Conservation (phyloP, 2,797 vertebrate species). For the Gadopsis bispinosus region DNA sequence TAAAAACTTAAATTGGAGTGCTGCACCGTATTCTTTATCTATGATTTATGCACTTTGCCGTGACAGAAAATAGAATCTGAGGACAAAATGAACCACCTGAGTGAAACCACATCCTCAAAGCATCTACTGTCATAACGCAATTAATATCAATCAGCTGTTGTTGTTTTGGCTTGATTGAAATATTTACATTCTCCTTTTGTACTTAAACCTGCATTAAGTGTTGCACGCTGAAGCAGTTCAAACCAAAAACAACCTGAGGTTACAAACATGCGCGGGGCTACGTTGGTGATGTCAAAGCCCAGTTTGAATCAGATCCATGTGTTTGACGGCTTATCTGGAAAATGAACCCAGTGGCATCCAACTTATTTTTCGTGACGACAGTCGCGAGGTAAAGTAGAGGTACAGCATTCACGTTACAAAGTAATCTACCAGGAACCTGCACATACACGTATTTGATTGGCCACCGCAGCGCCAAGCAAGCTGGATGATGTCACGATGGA, state of each 20-base stretch:
- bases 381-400: not conserved
- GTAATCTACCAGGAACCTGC: not conserved
- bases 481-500: not conserved
- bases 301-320: not conserved
- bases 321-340: not conserved
- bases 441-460: not conserved
- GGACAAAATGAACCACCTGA: conserved; percentile 47
- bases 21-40: conserved; percentile 60
- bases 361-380: not conserved
- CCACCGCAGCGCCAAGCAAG: not conserved
- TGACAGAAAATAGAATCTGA: conserved; percentile 54
- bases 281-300: not conserved
- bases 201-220: conserved; percentile 1
- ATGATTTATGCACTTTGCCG: conserved; percentile 58
- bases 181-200: not conserved
- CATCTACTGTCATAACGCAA: not conserved
- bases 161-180: not conserved
- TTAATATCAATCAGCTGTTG: conserved; percentile 10
- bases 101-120: conserved; percentile 21
- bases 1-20: conserved; percentile 78
- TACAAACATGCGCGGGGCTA: not conserved
- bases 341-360: not conserved
- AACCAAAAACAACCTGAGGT: not conserved
- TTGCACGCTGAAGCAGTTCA: not conserved
- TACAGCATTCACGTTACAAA: not conserved